Evolutionary conservation across 2,797 vertebrate genomes (phyloP), one percentile per base, ranked within the genome.

Genomic region (Enteromius argenteus): DNA sequence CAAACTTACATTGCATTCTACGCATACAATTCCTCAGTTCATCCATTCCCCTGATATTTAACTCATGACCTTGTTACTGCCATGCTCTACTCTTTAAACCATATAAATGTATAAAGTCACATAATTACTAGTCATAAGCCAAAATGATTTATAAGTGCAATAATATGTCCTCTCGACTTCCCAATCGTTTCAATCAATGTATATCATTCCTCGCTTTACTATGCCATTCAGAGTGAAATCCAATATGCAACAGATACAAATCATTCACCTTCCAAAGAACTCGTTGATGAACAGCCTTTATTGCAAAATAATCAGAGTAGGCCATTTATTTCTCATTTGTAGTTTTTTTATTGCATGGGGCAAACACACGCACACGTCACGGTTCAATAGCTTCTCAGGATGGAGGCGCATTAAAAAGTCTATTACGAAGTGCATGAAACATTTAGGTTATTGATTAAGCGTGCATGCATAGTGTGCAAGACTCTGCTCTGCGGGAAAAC

Each of bases 391-490:
- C 86, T 88, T 82, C 58, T 80, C 81, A 78, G 75, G 86, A 88
- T 71, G 80, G 84, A 80, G 75, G 83, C 75, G 86, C 90, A 88
- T 84, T 86, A 88, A 90, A 77, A 74, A 87, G 86, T 88, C 85
- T 79, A 81, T 42, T 44, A 85, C 80, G 82, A 79, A 58, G 80
- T 79, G 51, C 71, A 81, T 87, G 69, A 90, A 88, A 88, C 83
- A 56, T 89, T 78, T 79, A 68, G 68, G 86, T 85, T 90, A 90
- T 90, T 84, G 78, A 89, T 89, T 90, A 80, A 76, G 71, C 60
- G 79, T 78, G 75, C 68, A 73, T 66, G 87, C 79, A 72, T 83
- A 53, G 27, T 82, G 85, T 80, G 81, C 32, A 42, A 85, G 79
- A 51, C 77, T 73, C 60, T n/a, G 30, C 72, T 83, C 72, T 73